phyloP scores from a whole-genome alignment of 1,140 invertebrate genomes.

The Phortica variegata region DNA sequence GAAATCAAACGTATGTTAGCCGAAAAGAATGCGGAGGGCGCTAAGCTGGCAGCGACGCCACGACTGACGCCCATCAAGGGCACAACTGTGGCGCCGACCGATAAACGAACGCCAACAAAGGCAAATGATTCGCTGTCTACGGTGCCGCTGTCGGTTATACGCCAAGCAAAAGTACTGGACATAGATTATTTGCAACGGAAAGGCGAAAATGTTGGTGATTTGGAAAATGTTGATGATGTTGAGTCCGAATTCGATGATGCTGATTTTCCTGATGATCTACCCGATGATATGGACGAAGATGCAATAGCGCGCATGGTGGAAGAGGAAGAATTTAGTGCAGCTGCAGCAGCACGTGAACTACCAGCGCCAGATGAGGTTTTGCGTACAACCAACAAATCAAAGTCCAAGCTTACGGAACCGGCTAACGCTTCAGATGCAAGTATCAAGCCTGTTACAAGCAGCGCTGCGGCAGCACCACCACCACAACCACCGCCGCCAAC shows the following conservation, averaged over 20 bases:
- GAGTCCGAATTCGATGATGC: conserved; percentile 50
- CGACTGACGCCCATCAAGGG: conserved; percentile 46
- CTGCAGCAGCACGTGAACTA: conserved; percentile 61
- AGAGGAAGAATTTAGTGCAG: conserved; percentile 59
- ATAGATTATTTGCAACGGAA: conserved; percentile 56
- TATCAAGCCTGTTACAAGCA: conserved; percentile 17
- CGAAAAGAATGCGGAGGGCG: conserved; percentile 54
- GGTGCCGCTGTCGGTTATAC: conserved; percentile 49
- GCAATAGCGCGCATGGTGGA: conserved; percentile 66
- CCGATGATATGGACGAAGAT: conserved; percentile 60
- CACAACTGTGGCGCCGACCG: conserved; percentile 7
- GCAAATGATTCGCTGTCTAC: conserved; percentile 44
- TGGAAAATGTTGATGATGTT: conserved; percentile 33
- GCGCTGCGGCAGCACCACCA: background rate
- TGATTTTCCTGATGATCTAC: conserved; percentile 45
- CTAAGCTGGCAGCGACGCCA: conserved; percentile 49
- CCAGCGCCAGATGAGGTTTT: conserved; percentile 62
- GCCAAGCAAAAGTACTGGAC: conserved; percentile 56
- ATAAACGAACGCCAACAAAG: conserved; percentile 40
- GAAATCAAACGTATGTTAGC: conserved; percentile 56
- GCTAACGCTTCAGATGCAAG: background rate
- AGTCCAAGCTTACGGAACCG: background rate
- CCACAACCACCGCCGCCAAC: conserved; percentile 5
- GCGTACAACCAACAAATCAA: conserved; percentile 56
- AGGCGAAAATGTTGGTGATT: conserved; percentile 37